Evolutionary conservation across 2,113 vertebrate species (phyloP).

Genomic region (Grus americana): DNA sequence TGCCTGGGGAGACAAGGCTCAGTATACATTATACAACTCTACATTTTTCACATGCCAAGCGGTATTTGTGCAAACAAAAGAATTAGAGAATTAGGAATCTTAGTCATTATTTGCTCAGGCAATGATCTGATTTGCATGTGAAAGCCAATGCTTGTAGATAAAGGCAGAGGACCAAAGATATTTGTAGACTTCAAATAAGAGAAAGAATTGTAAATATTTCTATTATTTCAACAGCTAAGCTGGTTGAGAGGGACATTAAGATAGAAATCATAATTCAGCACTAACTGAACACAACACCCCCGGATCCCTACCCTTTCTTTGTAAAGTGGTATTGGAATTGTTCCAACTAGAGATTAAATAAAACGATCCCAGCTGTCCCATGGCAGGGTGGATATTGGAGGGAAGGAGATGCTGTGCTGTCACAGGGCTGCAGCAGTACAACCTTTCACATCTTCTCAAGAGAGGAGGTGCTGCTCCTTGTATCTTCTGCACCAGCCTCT

Average conservation of each 20-base stretch:
- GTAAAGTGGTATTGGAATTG: neutral
- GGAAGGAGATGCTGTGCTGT: neutral
- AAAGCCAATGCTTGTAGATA: neutral
- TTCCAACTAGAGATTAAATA: neutral
- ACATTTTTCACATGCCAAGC: neutral
- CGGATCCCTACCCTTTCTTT: neutral
- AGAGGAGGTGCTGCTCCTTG: neutral
- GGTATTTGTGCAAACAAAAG: neutral
- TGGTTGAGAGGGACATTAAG: neutral
- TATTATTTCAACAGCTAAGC: neutral
- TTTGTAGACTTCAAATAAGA: neutral
- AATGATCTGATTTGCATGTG: neutral
- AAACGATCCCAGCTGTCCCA: neutral
- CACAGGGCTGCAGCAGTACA: neutral
- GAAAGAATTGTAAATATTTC: neutral
- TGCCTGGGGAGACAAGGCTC: neutral
- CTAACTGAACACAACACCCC: neutral
- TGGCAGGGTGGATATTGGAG: neutral
- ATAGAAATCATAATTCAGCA: neutral
- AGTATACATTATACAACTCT: neutral
- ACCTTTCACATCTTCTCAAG: neutral
- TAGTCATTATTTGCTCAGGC: neutral
- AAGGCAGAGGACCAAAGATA: neutral
- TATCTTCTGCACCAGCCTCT: neutral
- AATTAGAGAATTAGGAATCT: neutral